phyloP scores from a whole-genome alignment of 2,113 vertebrate species.

The Chaetops frenatus region DNA sequence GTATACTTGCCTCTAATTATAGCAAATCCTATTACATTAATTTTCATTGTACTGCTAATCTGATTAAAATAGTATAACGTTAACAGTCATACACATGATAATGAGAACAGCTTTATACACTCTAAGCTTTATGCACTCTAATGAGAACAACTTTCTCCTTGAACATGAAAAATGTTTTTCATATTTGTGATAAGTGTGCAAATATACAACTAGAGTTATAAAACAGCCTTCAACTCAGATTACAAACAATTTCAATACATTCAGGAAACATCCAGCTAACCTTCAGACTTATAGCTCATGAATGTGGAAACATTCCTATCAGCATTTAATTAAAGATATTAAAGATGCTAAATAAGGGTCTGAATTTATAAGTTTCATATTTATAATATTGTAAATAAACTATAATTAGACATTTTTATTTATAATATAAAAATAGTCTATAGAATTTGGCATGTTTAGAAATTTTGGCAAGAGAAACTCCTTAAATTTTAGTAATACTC shows the following conservation, averaged over 20 bases:
- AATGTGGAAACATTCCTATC: not conserved
- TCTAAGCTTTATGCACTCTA: not conserved
- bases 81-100: not conserved
- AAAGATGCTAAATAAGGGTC: not conserved
- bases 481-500: not conserved
- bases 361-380: not conserved
- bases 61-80: slow-evolving; percentile 13
- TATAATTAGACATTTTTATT: not conserved
- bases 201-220: not conserved
- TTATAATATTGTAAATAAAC: not conserved
- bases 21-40: slow-evolving; percentile 59
- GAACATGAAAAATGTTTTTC: not conserved
- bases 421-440: not conserved
- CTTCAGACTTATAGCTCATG: not conserved
- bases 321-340: not conserved
- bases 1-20: slow-evolving; percentile 38
- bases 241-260: not conserved
- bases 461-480: not conserved
- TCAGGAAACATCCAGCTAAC: not conserved
- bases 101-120: not conserved
- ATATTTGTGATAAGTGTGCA: not conserved
- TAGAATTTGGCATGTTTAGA: not conserved
- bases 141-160: not conserved
- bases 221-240: not conserved
- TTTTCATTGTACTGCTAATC: slow-evolving; percentile 46